A percentile compares a stretch with the other conserved stretches of the same genome.
phyloP scores from a whole-genome alignment of 92 coral and sea anemone genomes.

The Chrysogorgia sp. region DNA sequence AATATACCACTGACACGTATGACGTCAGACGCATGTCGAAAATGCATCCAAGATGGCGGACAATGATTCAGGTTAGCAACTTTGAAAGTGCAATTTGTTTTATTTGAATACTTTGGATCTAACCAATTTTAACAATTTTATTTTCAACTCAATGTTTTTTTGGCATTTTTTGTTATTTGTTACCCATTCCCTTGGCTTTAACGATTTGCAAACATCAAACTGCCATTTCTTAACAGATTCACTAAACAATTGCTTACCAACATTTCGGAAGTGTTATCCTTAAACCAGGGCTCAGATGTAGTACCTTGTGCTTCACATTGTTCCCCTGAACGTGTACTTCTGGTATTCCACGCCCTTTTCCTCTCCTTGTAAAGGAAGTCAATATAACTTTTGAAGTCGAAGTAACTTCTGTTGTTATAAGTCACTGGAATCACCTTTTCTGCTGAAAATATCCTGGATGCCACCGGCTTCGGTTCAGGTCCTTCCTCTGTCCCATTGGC shows the following conservation, averaged over 20 bases:
- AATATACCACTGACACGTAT: too few relatives aligned
- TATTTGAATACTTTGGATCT: too few relatives aligned
- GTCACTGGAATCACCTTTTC: slow-evolving; percentile 37
- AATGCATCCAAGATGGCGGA: too few relatives aligned
- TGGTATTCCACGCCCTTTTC: background rate
- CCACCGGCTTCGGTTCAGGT: background rate
- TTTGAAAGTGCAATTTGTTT: too few relatives aligned
- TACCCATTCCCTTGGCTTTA: too few relatives aligned
- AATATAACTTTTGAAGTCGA: slow-evolving; percentile 33
- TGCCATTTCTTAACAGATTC: too few relatives aligned
- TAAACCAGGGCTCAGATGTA: slow-evolving; percentile 17
- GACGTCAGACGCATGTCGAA: too few relatives aligned
- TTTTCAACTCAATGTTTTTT: too few relatives aligned
- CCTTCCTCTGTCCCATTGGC: background rate
- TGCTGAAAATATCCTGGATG: slow-evolving; percentile 22
- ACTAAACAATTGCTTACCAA: background rate
- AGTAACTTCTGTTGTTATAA: slow-evolving; percentile 7
- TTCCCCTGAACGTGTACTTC: background rate
- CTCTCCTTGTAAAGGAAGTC: slow-evolving; percentile 31
- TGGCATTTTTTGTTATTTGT: too few relatives aligned
- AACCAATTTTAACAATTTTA: too few relatives aligned
- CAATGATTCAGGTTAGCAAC: too few relatives aligned
- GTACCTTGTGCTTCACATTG: background rate
- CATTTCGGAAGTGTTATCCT: background rate
- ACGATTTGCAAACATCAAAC: too few relatives aligned